Conservation (phyloP, 1,140 invertebrate genomes). For the Steinernema feltiae region DNA sequence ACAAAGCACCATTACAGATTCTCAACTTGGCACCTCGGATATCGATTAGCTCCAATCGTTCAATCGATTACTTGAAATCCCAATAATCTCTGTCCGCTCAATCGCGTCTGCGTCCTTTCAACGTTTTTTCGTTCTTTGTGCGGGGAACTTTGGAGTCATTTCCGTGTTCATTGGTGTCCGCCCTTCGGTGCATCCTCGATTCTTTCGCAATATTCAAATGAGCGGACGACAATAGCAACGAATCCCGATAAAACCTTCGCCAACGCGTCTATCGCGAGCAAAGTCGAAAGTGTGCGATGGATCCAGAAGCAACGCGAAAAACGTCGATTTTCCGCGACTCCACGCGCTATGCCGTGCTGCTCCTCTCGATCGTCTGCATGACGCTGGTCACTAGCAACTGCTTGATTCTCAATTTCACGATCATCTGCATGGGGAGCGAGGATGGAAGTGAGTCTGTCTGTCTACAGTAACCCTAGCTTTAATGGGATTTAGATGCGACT, state of each 20-base stretch:
- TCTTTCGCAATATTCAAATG: too few relatives aligned
- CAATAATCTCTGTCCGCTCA: too few relatives aligned
- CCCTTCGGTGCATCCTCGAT: too few relatives aligned
- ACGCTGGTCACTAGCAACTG: constrained; percentile 10
- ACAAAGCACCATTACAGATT: too few relatives aligned
- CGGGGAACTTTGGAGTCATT: too few relatives aligned
- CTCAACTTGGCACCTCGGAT: too few relatives aligned
- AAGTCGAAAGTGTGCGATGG: neutral
- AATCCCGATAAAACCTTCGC: neutral
- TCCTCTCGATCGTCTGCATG: constrained; percentile 5
- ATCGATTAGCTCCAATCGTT: too few relatives aligned
- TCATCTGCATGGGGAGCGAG: constrained; percentile 3
- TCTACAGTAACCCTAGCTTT: neutral
- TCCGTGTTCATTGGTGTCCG: too few relatives aligned
- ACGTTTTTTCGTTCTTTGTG: too few relatives aligned
- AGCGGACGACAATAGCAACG: neutral
- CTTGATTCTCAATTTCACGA: constrained; percentile 15
- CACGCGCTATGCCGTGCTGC: neutral
- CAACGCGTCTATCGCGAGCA: too few relatives aligned
- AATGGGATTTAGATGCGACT: neutral
- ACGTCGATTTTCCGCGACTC: neutral
- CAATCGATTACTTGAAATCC: too few relatives aligned
- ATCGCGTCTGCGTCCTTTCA: too few relatives aligned
- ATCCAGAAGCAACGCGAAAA: neutral
- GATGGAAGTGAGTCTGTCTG: neutral